A percentile compares a stretch with the other conserved stretches of the same genome.
These are phyloP conservation scores for Halcyon malimbica DNA, from an alignment of 2,113 vertebrate genomes.

Conservation along the genomic window DNA sequence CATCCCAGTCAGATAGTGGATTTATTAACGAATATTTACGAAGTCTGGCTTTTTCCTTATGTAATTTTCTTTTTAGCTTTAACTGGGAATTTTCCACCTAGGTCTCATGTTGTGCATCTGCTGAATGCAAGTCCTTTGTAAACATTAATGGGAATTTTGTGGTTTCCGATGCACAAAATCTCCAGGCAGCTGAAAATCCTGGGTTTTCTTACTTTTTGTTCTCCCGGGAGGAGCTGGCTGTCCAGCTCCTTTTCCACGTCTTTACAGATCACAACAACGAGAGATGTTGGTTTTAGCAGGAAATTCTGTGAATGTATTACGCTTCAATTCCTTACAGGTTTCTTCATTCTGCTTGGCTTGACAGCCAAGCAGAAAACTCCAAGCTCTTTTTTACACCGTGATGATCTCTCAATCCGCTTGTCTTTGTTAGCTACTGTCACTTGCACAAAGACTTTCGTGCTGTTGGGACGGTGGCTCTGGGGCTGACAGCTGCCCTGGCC, in stretches of 20 bases:
- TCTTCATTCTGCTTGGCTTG: neutral
- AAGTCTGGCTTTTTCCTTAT: neutral
- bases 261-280: neutral
- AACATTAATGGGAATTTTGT: neutral
- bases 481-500: fast-evolving
- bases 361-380: neutral
- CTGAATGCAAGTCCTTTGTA: neutral
- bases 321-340: neutral
- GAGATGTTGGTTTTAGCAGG: neutral
- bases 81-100: neutral
- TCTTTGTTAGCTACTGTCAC: neutral
- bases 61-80: neutral
- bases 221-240: neutral
- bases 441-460: neutral
- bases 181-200: neutral
- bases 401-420: neutral
- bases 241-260: neutral
- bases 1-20: neutral
- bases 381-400: fast-evolving
- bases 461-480: neutral
- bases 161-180: neutral
- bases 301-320: neutral
- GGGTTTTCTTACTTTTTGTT: neutral
- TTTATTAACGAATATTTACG: neutral
- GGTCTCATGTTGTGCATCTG: neutral